phyloP scores from a whole-genome alignment of 2,113 vertebrate species.

The Pterocles burchelli region DNA sequence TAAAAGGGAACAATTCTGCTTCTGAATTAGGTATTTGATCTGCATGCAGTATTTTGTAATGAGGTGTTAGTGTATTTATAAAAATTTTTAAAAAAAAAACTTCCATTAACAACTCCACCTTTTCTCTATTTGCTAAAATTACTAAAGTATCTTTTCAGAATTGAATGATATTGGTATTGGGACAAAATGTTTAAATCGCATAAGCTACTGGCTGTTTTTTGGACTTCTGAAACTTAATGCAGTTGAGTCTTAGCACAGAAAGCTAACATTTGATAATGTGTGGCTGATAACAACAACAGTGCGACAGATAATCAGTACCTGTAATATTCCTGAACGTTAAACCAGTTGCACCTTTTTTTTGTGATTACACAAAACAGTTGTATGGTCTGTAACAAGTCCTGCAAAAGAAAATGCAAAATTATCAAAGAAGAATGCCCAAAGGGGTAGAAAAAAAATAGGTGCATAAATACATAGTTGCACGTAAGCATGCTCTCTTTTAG shows the following conservation, averaged over 20 bases:
- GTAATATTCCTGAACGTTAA: not conserved
- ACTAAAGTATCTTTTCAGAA: not conserved
- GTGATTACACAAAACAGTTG: not conserved
- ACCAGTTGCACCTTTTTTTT: not conserved
- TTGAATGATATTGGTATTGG: not conserved
- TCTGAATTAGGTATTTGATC: not conserved
- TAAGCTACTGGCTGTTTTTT: not conserved
- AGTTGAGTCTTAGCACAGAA: not conserved
- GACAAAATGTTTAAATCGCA: not conserved
- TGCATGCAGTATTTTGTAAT: not conserved
- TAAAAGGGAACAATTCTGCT: not conserved
- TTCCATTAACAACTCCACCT: not conserved
- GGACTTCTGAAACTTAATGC: not conserved
- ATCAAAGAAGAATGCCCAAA: not conserved
- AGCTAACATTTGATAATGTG: not conserved
- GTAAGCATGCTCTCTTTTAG: not conserved
- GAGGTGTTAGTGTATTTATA: not conserved
- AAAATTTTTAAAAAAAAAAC: not conserved
- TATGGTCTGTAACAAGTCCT: not conserved
- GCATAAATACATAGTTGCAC: rapidly evolving
- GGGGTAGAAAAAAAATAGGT: not conserved
- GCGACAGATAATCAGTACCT: not conserved
- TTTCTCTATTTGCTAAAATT: not conserved
- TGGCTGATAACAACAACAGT: not conserved
- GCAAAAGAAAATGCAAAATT: not conserved